Conservation (phyloP, 1,140 invertebrate species). For the Dryas iulia region DNA sequence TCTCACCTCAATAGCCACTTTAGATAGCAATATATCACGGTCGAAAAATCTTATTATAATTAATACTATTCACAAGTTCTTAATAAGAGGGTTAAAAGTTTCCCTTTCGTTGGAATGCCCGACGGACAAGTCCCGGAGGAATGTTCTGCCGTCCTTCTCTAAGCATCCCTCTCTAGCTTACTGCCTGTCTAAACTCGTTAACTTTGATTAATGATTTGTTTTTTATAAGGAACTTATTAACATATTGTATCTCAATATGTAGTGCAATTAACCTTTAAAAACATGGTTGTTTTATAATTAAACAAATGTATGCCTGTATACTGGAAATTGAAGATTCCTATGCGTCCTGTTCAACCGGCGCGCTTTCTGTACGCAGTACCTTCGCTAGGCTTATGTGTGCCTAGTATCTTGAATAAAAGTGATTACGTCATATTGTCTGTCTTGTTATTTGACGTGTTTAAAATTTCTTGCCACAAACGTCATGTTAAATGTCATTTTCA, state of each 20-base stretch:
- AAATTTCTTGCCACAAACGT: no score
- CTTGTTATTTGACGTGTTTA: no score
- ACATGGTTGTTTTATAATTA: constrained; percentile 7
- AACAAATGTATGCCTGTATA: not conserved
- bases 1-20: constrained; percentile 38
- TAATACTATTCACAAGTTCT: constrained; percentile 50
- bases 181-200: constrained; percentile 55
- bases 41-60: constrained; percentile 45
- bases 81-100: constrained; percentile 63
- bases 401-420: constrained; percentile 49
- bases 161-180: constrained; percentile 42
- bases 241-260: constrained; percentile 26
- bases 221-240: constrained; percentile 41
- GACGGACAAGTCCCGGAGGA: constrained; percentile 49
- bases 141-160: constrained; percentile 62
- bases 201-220: constrained; percentile 68
- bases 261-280: constrained; percentile 49
- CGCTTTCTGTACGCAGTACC: not conserved
- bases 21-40: constrained; percentile 35
- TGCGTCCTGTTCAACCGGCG: not conserved
- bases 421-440: constrained; percentile 44
- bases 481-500: no score
- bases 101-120: constrained; percentile 65
- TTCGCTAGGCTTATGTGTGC: constrained; percentile 34
- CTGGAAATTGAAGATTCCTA: constrained; percentile 6